Conservation (phyloP, 2,888 invertebrate genomes). For the Drosophila multiciliata region DNA sequence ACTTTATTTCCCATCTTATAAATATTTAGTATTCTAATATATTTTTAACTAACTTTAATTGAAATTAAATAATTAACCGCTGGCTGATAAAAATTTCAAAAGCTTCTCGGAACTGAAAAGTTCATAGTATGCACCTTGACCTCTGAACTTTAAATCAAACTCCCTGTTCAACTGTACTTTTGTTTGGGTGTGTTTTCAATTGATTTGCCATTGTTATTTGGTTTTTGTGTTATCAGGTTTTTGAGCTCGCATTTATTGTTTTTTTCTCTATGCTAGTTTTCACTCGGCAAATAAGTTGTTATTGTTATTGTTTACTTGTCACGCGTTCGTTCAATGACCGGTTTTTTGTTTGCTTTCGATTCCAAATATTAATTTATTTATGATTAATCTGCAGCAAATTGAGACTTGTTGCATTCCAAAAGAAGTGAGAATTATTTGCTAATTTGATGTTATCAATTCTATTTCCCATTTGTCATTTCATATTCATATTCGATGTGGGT, state of each 20-base stretch:
- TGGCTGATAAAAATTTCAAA: neutral
- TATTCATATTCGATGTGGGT: conserved; percentile 6
- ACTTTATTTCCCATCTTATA: neutral
- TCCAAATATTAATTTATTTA: conserved; percentile 13
- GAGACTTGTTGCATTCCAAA: no score
- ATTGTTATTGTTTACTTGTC: conserved; percentile 19
- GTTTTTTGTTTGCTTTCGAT: conserved; percentile 21
- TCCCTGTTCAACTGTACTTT: neutral
- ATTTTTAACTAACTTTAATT: neutral
- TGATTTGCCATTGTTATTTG: conserved; percentile 3
- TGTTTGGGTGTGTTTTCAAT: conserved; percentile 6
- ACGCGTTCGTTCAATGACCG: conserved; percentile 53
- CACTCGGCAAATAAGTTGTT: conserved; percentile 5
- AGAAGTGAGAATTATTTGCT: neutral
- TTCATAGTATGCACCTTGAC: conserved; percentile 27
- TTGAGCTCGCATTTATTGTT: neutral
- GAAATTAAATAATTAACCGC: neutral
- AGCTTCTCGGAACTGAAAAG: neutral
- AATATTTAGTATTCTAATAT: neutral
- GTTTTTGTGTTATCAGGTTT: conserved; percentile 21
- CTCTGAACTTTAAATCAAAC: neutral
- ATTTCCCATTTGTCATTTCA: neutral
- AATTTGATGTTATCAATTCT: neutral
- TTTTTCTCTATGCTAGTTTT: conserved; percentile 8
- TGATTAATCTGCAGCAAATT: neutral